Evolutionary conservation across 2,797 vertebrate genomes (phyloP).

Genomic region (Liparis tanakae): DNA sequence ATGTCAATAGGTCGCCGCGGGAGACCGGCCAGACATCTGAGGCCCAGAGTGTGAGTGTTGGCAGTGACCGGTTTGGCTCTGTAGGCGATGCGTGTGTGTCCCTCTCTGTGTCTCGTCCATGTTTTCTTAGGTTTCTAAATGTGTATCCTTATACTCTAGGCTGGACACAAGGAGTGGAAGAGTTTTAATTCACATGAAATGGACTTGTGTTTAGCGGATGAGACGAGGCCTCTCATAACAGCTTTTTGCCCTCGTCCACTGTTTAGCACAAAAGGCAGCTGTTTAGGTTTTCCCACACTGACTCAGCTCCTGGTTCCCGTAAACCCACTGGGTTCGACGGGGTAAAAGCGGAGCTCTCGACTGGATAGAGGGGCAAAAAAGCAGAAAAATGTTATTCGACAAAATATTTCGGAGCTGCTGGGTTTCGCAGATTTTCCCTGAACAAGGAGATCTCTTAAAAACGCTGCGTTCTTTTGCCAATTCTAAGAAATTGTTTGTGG

Average conservation of each 20-base stretch:
- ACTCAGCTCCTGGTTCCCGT: constrained; percentile 69
- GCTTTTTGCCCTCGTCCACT: constrained; percentile 43
- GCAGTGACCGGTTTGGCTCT: constrained; percentile 21
- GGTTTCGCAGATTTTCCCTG: constrained; percentile 27
- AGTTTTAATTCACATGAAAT: constrained; percentile 9
- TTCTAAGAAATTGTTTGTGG: constrained; percentile 29
- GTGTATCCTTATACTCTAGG: not conserved
- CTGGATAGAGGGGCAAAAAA: constrained; percentile 37
- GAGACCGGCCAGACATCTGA: constrained; percentile 31
- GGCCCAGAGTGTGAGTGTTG: constrained; percentile 34
- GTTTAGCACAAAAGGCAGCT: constrained; percentile 61
- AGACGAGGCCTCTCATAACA: constrained; percentile 39
- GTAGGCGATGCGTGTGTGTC: not conserved
- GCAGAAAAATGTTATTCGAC: constrained; percentile 57
- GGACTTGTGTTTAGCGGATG: not conserved
- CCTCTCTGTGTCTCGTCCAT: not conserved
- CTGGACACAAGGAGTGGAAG: not conserved
- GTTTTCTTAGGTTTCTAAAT: constrained; percentile 8
- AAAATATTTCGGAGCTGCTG: constrained; percentile 54
- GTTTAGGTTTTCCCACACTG: constrained; percentile 70
- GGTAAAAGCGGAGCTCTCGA: constrained; percentile 2
- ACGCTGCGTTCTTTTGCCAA: not conserved
- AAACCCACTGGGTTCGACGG: constrained; percentile 39
- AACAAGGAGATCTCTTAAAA: constrained; percentile 26
- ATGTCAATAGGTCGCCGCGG: constrained; percentile 2